Conservation (phyloP, 2,888 invertebrate species). For the Oeneis ivallda region DNA sequence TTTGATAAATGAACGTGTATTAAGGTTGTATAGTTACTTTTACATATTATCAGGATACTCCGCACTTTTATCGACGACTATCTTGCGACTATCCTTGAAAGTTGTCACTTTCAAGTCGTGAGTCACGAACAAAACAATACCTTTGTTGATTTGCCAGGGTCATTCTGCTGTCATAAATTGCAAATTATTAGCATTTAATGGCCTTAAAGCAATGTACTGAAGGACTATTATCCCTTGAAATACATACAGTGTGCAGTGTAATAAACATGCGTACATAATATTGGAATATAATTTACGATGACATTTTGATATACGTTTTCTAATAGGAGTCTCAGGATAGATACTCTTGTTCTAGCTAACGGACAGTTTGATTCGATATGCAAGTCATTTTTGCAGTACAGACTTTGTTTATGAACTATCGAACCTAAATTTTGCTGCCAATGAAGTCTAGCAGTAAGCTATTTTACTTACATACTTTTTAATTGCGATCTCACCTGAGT, state of each 20-base stretch:
- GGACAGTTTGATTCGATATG: slow-evolving; percentile 1
- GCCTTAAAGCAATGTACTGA: slow-evolving; percentile 35
- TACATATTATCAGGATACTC: slow-evolving; percentile 22
- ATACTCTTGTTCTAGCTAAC: slow-evolving; percentile 12
- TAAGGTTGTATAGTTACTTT: background rate
- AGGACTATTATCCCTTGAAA: slow-evolving; percentile 30
- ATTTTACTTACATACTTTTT: background rate
- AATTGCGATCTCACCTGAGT: too few relatives aligned
- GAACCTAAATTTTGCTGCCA: too few relatives aligned
- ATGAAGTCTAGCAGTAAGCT: background rate
- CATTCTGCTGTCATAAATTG: slow-evolving; percentile 40
- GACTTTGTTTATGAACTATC: background rate
- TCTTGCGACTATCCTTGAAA: slow-evolving; percentile 46
- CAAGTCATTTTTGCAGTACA: slow-evolving; percentile 1
- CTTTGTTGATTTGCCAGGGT: slow-evolving; percentile 42
- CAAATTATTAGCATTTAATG: slow-evolving; percentile 38
- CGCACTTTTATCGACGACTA: slow-evolving; percentile 43
- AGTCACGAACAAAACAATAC: slow-evolving; percentile 45
- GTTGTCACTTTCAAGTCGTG: slow-evolving; percentile 48
- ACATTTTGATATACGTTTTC: slow-evolving; percentile 32
- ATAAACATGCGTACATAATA: slow-evolving; percentile 23
- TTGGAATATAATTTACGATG: slow-evolving; percentile 32
- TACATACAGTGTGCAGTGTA: slow-evolving; percentile 19
- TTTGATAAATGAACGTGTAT: background rate
- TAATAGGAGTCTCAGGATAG: slow-evolving; percentile 3